Evolutionary conservation across 2,113 vertebrate species (phyloP).

Genomic region (Stercorarius parasiticus): DNA sequence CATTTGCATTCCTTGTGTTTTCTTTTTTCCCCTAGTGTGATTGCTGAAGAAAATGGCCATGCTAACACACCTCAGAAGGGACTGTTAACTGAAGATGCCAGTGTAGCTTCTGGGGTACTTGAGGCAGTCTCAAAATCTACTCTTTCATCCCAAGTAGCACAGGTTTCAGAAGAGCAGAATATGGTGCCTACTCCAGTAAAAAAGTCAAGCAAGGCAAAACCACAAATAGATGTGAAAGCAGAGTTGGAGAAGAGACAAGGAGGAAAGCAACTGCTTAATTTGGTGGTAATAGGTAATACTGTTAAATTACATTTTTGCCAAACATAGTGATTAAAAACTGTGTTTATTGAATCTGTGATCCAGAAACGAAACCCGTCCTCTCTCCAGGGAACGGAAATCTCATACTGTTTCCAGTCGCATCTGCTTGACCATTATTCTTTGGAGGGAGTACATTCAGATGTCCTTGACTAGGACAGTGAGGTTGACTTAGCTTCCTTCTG

Average conservation of each 20-base stretch:
- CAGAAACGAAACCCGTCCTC: neutral
- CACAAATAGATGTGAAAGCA: constrained; percentile 86
- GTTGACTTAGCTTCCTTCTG: neutral
- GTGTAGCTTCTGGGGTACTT: constrained; percentile 2
- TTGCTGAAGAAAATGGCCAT: constrained; percentile 82
- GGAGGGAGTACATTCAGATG: neutral
- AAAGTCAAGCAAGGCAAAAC: constrained; percentile 83
- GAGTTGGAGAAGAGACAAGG: constrained; percentile 96
- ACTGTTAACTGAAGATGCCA: constrained; percentile 68
- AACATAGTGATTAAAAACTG: neutral
- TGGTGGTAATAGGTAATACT: constrained; percentile 92
- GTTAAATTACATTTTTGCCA: neutral
- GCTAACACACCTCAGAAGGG: constrained; percentile 70
- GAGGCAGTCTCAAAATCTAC: constrained; percentile 72
- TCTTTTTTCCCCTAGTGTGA: constrained; percentile 56
- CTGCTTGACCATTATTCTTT: neutral
- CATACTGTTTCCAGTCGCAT: neutral
- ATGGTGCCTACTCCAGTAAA: constrained; percentile 73
- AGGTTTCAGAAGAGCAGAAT: constrained; percentile 76
- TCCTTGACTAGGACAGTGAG: neutral
- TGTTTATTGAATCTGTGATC: neutral
- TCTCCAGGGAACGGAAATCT: neutral
- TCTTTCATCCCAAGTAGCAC: constrained; percentile 38
- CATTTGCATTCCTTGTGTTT: constrained; percentile 16
- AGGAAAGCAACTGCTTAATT: constrained; percentile 92